These are phyloP conservation scores for Rhopalosiphum padi DNA, from an alignment of 1,140 invertebrate species.

Conservation along the genomic window DNA sequence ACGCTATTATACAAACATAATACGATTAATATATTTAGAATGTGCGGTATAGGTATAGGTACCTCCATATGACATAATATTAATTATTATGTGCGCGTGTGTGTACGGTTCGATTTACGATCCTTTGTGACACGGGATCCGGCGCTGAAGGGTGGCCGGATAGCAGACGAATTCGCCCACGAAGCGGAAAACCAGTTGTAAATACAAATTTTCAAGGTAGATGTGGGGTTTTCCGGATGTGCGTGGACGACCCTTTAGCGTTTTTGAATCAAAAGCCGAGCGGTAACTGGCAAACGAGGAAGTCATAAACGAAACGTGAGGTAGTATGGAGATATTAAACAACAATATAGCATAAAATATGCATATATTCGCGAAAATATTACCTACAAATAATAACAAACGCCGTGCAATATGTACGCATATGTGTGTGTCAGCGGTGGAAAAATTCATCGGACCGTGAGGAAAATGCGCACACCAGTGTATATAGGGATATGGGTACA, in stretches of 20 bases:
- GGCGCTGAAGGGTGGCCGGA: no score
- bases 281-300: neutral
- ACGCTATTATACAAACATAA: no score
- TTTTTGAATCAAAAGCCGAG: neutral
- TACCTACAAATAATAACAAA: neutral
- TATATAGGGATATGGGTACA: neutral
- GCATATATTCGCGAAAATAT: no score
- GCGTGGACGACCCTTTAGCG: neutral
- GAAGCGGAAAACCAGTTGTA: slow-evolving; percentile 18
- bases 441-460: neutral
- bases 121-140: neutral
- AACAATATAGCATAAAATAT: neutral
- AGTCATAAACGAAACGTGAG: neutral
- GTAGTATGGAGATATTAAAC: neutral
- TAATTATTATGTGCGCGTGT: no score
- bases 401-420: neutral
- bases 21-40: no score
- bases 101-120: neutral
- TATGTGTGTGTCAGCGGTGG: neutral
- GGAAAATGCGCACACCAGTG: neutral
- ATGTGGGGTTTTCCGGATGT: neutral
- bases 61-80: no score
- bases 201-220: neutral
- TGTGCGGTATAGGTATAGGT: no score
- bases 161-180: neutral